A percentile compares a stretch with the other conserved stretches of the same genome.
Evolutionary conservation across 2,797 vertebrate genomes (phyloP).

Genomic region (Catamblyrhynchus diadema): DNA sequence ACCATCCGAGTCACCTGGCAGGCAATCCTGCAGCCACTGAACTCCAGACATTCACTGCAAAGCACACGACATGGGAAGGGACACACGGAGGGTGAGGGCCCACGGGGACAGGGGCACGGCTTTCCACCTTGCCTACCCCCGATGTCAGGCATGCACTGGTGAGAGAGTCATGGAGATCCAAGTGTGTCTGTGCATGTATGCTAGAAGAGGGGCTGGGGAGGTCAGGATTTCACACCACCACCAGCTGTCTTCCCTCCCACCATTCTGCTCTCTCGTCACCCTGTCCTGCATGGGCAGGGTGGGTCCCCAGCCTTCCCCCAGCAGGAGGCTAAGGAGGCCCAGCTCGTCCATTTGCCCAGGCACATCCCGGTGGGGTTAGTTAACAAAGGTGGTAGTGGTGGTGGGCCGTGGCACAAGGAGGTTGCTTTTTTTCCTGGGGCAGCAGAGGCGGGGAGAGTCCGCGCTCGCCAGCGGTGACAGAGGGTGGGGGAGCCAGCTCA

Average conservation of each 20-base stretch:
- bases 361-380: constrained; percentile 8
- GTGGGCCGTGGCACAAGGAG: constrained; percentile 50
- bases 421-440: constrained; percentile 5
- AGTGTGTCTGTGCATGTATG: background rate
- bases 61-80: constrained; percentile 18
- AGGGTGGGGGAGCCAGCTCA: background rate
- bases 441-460: background rate
- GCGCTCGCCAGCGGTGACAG: background rate
- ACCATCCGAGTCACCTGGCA: background rate
- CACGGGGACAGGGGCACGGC: constrained; percentile 24
- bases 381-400: constrained; percentile 33
- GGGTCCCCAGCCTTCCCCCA: background rate
- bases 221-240: background rate
- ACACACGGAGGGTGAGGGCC: constrained; percentile 45
- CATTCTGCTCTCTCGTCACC: background rate
- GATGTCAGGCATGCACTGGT: constrained; percentile 57
- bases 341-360: constrained; percentile 40
- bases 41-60: constrained; percentile 50
- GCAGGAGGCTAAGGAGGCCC: constrained; percentile 25
- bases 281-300: background rate
- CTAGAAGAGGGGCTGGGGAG: background rate
- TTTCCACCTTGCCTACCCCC: constrained; percentile 36
- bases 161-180: background rate
- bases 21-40: constrained; percentile 7
- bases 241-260: background rate